Percentiles rank a stretch among this genome's conserved stretches.
Evolutionary conservation across 30 jellyfish, hydroid and myxozoan species (phyloP).

Genomic region (Hydractinia echinata): DNA sequence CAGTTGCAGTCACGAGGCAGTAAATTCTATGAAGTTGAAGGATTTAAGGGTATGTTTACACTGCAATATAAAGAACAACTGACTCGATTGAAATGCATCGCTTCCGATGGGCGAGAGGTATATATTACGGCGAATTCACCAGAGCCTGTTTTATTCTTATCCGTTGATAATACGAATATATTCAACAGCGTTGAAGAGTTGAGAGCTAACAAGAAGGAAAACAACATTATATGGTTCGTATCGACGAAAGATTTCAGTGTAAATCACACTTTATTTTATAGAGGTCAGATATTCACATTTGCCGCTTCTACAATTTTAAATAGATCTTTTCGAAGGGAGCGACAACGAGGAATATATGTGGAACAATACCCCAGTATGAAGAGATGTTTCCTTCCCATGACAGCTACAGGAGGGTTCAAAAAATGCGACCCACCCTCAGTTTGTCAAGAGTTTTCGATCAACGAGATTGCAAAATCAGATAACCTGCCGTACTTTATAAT

Average conservation of each 20-base stretch:
- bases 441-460: neutral
- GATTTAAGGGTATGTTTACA: no score
- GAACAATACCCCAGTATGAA: constrained; percentile 12
- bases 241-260: constrained; percentile 20
- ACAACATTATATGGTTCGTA: neutral
- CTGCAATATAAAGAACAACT: no score
- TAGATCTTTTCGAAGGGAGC: constrained; percentile 29
- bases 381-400: neutral
- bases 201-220: neutral
- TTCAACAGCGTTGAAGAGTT: constrained; percentile 21
- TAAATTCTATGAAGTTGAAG: no score
- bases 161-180: neutral
- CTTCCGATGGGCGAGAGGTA: neutral
- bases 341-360: constrained; percentile 28
- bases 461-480: neutral
- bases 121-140: neutral
- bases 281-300: constrained; percentile 31
- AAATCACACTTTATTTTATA: neutral
- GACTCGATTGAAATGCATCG: no score
- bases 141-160: neutral
- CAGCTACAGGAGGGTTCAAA: constrained; percentile 14
- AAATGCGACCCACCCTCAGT: constrained; percentile 26
- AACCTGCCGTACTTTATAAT: constrained; percentile 16
- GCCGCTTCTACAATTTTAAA: constrained; percentile 11
- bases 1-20: no score